Base-by-base conservation (phyloP, 2,888 invertebrate genomes). In the Glaucopsyche alexis region DNA sequence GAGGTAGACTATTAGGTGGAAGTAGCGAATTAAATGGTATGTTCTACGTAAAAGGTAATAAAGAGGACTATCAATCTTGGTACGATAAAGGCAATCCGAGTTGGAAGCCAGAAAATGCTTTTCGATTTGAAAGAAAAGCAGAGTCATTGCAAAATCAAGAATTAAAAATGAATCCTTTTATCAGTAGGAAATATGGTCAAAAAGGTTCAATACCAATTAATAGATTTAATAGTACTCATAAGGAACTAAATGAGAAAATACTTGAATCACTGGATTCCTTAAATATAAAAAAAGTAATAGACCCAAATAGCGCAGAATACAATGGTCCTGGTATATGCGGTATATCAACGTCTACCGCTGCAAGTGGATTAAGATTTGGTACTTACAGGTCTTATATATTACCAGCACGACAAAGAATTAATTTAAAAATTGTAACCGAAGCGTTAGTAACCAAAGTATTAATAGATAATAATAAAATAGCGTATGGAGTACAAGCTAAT, bases 1-100 rank as follows among this genome's bases (percentile, higher is more conserved):
- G 95, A 74, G 96, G 95, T 0, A 95, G 94, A 82, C 89, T 94
- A 83, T 83, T 95, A 71, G 95, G 95, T 38, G 95, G 95, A 0
- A 86, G 90, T 0, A 94, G 94, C 38, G 87, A 88, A 7, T 80
- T 94, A 2, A 95, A 95, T 81, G 93, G 85, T 29, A 94, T 94
- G 91, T 81, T 94, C 52, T 94, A 94, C 77, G 82, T 94, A 1
- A 91, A 91, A 60, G 95, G 95, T 0, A 91, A 85, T 75, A 80
- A 81, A 0, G 75, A 82, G 1, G 94, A 95, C 78, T 95, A 89
- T 77, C 84, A 93, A 74, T 80, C 81, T 45, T 95, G 95, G 95
- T 87, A 87, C 13, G 79, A 84, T 0, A 81, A 83, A 14, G 94
- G 94, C 2, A 94, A 95, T 73, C 66, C 78, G 0, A 93, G 94